phyloP scores from a whole-genome alignment of 2,888 invertebrate species.

The Drosophila multiciliata region DNA sequence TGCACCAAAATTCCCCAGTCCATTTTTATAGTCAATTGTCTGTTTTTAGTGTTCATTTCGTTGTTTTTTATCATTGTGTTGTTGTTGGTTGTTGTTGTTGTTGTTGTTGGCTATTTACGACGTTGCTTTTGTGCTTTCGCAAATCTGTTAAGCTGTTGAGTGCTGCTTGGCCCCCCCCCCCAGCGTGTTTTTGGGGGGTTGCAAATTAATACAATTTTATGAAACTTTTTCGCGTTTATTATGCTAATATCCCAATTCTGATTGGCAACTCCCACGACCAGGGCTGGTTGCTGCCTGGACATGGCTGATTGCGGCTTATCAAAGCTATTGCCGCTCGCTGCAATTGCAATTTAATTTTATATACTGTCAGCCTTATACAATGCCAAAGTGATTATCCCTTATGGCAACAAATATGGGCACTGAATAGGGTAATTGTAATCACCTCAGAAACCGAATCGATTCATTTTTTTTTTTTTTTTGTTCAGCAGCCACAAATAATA shows the following conservation, averaged over 20 bases:
- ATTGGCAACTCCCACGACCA: slow-evolving; percentile 18
- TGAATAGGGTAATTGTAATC: slow-evolving; percentile 7
- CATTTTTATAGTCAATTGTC: slow-evolving; percentile 24
- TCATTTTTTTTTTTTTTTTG: too few species aligned
- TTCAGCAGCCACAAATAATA: slow-evolving; percentile 12
- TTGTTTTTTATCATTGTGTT: slow-evolving; percentile 1
- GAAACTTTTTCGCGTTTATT: slow-evolving; percentile 60
- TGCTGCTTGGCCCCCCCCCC: slow-evolving; percentile 43
- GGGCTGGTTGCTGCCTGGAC: background rate
- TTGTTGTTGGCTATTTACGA: slow-evolving; percentile 54
- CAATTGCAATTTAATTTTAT: slow-evolving; percentile 70
- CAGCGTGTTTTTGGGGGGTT: background rate
- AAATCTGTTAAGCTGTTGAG: slow-evolving; percentile 78
- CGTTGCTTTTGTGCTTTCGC: slow-evolving; percentile 46
- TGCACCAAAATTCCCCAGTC: background rate
- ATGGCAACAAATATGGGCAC: slow-evolving; percentile 46
- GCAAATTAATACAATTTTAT: slow-evolving; percentile 76
- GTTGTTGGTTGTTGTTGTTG: slow-evolving; percentile 18
- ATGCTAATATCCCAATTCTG: slow-evolving; percentile 65
- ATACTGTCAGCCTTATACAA: slow-evolving; percentile 55
- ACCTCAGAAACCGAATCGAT: background rate
- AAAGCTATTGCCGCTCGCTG: slow-evolving; percentile 59
- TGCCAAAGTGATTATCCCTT: slow-evolving; percentile 72
- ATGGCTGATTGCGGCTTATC: slow-evolving; percentile 64
- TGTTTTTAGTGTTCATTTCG: slow-evolving; percentile 38